A percentile compares a stretch with the other conserved stretches of the same genome.
Conservation (phyloP, 2,797 vertebrate species). For the Coregonus sp. region DNA sequence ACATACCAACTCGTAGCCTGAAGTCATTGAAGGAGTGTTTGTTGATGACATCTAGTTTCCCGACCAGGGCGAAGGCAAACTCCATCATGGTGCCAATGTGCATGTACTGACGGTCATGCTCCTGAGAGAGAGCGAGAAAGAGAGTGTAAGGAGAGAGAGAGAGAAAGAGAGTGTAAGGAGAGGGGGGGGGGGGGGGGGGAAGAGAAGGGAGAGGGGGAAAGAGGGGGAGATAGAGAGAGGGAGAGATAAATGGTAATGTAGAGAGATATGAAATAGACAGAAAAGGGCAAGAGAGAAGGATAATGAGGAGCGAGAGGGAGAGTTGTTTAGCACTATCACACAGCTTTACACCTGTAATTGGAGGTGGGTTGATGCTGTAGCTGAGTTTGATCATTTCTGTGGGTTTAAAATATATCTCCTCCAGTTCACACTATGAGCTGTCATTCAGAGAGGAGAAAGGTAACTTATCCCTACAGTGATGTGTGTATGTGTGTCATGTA, state of each 20-base stretch:
- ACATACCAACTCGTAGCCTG: conserved; percentile 89
- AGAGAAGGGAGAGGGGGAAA: background rate
- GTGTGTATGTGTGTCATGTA: conserved; percentile 44
- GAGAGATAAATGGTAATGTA: background rate
- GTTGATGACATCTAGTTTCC: conserved; percentile 95
- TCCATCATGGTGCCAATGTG: conserved; percentile 98
- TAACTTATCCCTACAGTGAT: no score
- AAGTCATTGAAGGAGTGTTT: conserved; percentile 99
- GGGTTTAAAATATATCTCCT: background rate
- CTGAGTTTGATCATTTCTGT: no score
- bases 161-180: background rate
- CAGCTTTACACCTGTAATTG: background rate
- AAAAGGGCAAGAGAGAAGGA: background rate
- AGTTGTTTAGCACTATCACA: background rate
- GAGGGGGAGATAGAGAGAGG: no score
- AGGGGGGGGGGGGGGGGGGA: no score
- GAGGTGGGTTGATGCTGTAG: background rate
- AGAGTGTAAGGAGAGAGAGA: background rate
- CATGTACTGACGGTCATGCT: conserved; percentile 94
- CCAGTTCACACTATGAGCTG: background rate
- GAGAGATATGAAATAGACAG: no score
- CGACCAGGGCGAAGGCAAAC: conserved; percentile 94
- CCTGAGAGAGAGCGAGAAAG: conserved; percentile 66
- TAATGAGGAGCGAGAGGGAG: background rate
- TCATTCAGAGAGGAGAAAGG: no score